Evolutionary conservation across 1,140 invertebrate genomes (phyloP), one percentile per base, ranked within the genome.

Genomic region (Pemphigus obesinymphae): DNA sequence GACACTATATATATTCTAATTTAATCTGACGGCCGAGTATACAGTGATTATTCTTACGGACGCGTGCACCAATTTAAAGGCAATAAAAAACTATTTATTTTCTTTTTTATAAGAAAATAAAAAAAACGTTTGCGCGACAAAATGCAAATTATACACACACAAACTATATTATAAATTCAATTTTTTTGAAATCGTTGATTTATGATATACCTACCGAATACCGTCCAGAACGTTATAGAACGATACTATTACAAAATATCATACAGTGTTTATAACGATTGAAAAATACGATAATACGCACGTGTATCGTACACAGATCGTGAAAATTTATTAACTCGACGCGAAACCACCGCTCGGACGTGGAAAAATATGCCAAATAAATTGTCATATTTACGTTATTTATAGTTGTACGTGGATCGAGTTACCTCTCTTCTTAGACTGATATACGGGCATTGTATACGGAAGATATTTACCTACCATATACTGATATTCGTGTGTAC

Each of bases 1-100:
- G 45, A 73, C 70, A 73, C 45, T 26, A 48, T 73, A 73, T 48
- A 34, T 53, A 75, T 75, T 53, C 43, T 75, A 70, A 75, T 75
- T 50, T 75, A 75, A 75, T 53, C 72, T 37, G 72, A 55, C 72
- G 48, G 72, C 45, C 26, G 45, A 53, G 4, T 20, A 13, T 45
- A 45, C 37, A 40, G 68, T 34, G 26, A 15, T 75, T n/a, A n/a
- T n/a, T n/a, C n/a, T n/a, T n/a, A 31, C 40, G 23, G 34, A 45
- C 23, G 68, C 68, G 37, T 23, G 68, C 40, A 45, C 23, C 68
- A 43, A 70, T 70, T 70, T 70, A 70, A 70, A 70, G 45, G 37
- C 23, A 29, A 45, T 70, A 45, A 70, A 40, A 45, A 45, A 45
- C 43, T 11, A 45, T 45, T 45, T 45, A 11, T 45, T 45, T 11